A percentile compares a stretch with the other conserved stretches of the same genome.
These are phyloP conservation scores for Falco biarmicus DNA, from an alignment of 2,797 vertebrate genomes.

Conservation along the genomic window DNA sequence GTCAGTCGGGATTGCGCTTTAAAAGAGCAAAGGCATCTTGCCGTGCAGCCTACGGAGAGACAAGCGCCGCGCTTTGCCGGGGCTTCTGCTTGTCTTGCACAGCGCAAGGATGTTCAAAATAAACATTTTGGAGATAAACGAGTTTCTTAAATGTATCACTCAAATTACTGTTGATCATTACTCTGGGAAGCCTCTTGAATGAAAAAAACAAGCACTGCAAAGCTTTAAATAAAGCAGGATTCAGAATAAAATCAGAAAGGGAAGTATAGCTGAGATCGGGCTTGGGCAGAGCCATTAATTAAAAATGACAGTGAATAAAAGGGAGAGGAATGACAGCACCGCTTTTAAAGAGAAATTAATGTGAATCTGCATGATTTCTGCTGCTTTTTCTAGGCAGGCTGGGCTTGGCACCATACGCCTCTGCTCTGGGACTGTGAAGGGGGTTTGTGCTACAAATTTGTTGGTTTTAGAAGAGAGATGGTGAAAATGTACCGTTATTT, in stretches of 20 bases:
- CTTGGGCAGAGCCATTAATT: slow-evolving; percentile 47
- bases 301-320: slow-evolving; percentile 49
- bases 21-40: background rate
- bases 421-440: background rate
- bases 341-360: background rate
- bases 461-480: background rate
- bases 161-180: background rate
- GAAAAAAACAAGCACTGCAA: slow-evolving; percentile 15
- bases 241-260: background rate
- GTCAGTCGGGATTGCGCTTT: background rate
- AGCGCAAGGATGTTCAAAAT: slow-evolving; percentile 1
- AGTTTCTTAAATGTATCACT: slow-evolving; percentile 23
- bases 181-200: slow-evolving; percentile 51
- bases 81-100: background rate
- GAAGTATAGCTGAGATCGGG: background rate
- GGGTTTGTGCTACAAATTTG: background rate
- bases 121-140: background rate
- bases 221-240: slow-evolving; percentile 23
- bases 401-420: background rate
- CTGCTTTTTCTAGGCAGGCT: background rate
- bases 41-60: background rate
- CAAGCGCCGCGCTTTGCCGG: background rate
- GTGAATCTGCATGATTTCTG: slow-evolving; percentile 27
- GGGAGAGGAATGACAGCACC: slow-evolving; percentile 34
- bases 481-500: background rate